Percentiles rank a stretch among this genome's conserved stretches.
phyloP scores from a whole-genome alignment of 2,888 invertebrate genomes.

The Drosophila rubida region DNA sequence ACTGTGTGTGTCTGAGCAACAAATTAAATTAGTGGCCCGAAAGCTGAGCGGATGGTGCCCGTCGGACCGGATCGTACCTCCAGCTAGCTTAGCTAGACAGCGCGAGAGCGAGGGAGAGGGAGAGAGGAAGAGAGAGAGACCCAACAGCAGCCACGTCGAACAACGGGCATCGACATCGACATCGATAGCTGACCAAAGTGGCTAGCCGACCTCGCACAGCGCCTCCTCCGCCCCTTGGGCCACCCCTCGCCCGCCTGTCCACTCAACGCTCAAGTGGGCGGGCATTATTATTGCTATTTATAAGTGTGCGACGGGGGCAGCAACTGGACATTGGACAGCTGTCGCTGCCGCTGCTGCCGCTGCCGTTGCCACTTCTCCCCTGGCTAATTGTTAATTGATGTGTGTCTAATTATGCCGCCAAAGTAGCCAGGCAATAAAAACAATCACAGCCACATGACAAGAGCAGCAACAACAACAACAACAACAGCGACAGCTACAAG shows the following conservation, averaged over 20 bases:
- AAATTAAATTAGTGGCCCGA: conserved; percentile 72
- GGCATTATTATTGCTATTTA: conserved; percentile 54
- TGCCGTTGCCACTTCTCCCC: conserved; percentile 3
- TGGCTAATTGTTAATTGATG: conserved; percentile 83
- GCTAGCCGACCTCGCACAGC: conserved; percentile 39
- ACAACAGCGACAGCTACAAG: conserved; percentile 6
- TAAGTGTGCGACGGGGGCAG: conserved; percentile 38
- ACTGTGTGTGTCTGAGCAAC: conserved; percentile 41
- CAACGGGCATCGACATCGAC: conserved; percentile 36
- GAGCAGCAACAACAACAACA: conserved; percentile 22
- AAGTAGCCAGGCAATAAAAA: conserved; percentile 81
- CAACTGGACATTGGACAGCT: conserved; percentile 60
- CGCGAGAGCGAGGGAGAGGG: neutral
- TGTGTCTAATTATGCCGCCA: conserved; percentile 81
- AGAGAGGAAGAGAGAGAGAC: neutral
- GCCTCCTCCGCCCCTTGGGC: neutral
- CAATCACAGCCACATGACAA: conserved; percentile 57
- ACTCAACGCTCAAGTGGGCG: conserved; percentile 38
- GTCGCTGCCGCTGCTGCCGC: conserved; percentile 35
- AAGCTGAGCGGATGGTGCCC: conserved; percentile 7
- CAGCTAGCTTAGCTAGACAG: conserved; percentile 8
- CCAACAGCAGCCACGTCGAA: neutral
- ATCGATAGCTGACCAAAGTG: conserved; percentile 73
- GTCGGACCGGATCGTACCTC: conserved; percentile 8
- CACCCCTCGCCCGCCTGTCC: neutral